Base-by-base conservation (phyloP, 2,113 vertebrate genomes). In the Vicugna pacos region DNA sequence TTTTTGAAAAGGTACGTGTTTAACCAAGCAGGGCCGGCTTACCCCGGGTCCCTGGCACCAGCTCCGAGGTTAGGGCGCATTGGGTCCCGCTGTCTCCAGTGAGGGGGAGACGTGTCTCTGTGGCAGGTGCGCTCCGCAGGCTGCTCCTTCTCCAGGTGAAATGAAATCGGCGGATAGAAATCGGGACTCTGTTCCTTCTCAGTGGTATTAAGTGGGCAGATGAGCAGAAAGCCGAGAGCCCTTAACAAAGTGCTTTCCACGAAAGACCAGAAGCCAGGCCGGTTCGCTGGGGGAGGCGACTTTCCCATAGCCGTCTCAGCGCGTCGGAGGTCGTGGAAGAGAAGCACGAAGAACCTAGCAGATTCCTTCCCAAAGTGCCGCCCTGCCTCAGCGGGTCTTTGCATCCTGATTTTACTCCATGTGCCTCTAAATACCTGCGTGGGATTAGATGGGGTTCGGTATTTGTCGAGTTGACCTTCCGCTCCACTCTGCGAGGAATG, bases 31-130 rank as follows among this genome's bases (percentile, higher is more conserved):
- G n/a, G 38, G 60, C 64, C 0, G 0, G 38, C 46, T 46, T 2
- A 2, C 79, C 72, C 46, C 0, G 0, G 75, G 35, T 32, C 0
- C 0, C 88, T 0, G 7, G 3, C 11, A 28, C 56, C 54, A 1
- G 48, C 73, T n/a, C 32, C 42, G n/a, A 20, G 6, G 9, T 35
- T 22, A n/a, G 52, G n/a, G 52, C 0, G 2, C 6, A 0, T 19
- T 0, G 2, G n/a, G 46, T 6, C 60, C 8, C 0, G 17, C 79
- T 10, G 9, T n/a, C 22, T 3, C 14, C 6, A 1, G 1, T 0
- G 20, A 1, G 6, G 60, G 0, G 2, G 1, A 6, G 20, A 5
- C 8, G 0, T 0, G 52, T 28, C 30, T 30, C 3, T 2, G 48
- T 24, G 26, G 32, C 26, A 8, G 16, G 11, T 14, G 3, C 26